Base-by-base conservation (phyloP, 2,888 invertebrate species). In the Unio pictorum region DNA sequence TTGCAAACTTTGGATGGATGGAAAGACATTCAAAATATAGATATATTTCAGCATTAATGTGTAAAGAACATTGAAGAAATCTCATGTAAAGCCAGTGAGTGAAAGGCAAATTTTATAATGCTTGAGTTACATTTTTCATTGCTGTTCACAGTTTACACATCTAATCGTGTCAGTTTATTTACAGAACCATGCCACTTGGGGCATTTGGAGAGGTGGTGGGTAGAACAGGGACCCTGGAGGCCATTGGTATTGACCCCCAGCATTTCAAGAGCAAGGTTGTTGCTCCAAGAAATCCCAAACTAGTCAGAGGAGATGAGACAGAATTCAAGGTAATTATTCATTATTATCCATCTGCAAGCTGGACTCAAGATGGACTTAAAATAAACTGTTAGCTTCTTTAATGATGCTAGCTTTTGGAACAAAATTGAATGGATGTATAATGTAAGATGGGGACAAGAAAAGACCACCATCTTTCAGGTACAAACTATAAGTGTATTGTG, bases 151-250 rank as follows among this genome's bases (percentile, higher is more conserved):
- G 1, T 58, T 26, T 23, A 23, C 15, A 23, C 58, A 28, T n/a
- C 15, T 64, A 56, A 56, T 20, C 56, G 64, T n/a, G 18, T 26
- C 15, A 55, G 64, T 64, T n/a, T 26, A 8, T 58, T 58, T 26
- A 15, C 59, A 23, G 59, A 58, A 58, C 15, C 67, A 87, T 87
- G 87, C 87, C 89, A 45, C 83, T 88, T 59, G 89, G 89, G 71
- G 88, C 89, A 68, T 89, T 89, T 84, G 89, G 89, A 30, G 89
- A 90, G 78, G 87, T 90, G 75, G 81, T 89, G 61, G 90, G 90
- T 71, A 89, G 89, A 77, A 89, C 89, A 28, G 88, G 88, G 72
- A 89, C 89, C 77, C 79, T 90, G 58, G 88, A 87, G 58, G 75
- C 83, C 68, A 80, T 89, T 23, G 81, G 83, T n/a, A 81, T 84